Percentiles rank a stretch among this genome's conserved stretches.
phyloP scores from a whole-genome alignment of 2,113 vertebrate species.

The Crotalus tigris region DNA sequence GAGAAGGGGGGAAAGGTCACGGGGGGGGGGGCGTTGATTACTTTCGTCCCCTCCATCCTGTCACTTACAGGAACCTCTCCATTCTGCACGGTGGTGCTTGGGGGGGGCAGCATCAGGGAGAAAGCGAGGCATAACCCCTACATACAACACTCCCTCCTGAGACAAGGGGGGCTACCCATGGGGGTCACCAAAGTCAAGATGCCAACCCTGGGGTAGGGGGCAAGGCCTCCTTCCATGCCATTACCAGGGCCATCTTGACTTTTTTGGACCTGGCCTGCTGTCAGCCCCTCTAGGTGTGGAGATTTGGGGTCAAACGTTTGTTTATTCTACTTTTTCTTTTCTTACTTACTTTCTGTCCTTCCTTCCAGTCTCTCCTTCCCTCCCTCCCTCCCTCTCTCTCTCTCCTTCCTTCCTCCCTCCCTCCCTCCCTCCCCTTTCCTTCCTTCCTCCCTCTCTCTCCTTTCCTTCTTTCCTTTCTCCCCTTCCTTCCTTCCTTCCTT shows the following conservation, averaged over 20 bases:
- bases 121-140: no score
- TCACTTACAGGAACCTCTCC: slow-evolving; percentile 50
- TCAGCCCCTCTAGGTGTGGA: not conserved
- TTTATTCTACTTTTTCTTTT: no score
- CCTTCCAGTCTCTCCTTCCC: no score
- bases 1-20: slow-evolving; percentile 35
- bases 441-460: no score
- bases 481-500: no score
- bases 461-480: rapidly evolving
- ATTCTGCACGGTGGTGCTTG: rapidly evolving
- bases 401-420: no score
- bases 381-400: no score
- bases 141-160: not conserved
- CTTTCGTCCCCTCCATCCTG: slow-evolving; percentile 52
- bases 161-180: not conserved
- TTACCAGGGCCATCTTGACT: not conserved
- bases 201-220: not conserved
- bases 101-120: rapidly evolving
- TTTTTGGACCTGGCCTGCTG: not conserved
- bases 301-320: no score
- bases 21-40: slow-evolving; percentile 28
- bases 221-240: not conserved
- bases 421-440: no score
- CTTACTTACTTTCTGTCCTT: no score
- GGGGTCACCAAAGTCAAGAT: not conserved